Base-by-base conservation (phyloP, 1,140 invertebrate genomes). In the Eriosoma lanigerum region DNA sequence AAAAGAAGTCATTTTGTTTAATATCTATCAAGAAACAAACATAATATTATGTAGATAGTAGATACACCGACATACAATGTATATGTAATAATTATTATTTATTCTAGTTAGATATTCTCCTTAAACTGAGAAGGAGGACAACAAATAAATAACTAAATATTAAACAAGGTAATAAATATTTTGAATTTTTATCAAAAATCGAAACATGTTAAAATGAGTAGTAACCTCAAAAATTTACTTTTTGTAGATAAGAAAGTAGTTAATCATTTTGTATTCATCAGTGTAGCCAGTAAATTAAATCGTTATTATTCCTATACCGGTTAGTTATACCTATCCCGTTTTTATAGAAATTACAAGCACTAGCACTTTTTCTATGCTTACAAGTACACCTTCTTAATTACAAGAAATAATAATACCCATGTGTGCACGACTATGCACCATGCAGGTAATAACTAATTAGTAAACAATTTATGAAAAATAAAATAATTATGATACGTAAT, bases 151-250 rank as follows among this genome's bases (percentile, higher is more conserved):
- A 29, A 54, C 6, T 8, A 21, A 54, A 21, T n/a, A 21, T 8
- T 3, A 54, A 54, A 1, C 0, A 8, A n/a, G 19, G 6, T 6
- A 1, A 6, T 3, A 15, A 13, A 17, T 38, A 4, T 60, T 29
- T 13, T 13, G 56, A 13, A 62, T 62, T 64, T 38, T 38, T 38
- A 64, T 64, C 60, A 64, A 64, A 38, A 38, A 38, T n/a, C 17
- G 38, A 64, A n/a, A n/a, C 32, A 38, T 64, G 9, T 62, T 12
- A 64, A 24, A 26, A 26, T 60, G 12, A 60, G 24, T 60, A 10
- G 38, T 64, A 64, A 64, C 60, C 60, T 64, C 8, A 64, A 64
- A 64, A 38, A n/a, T n/a, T n/a, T n/a, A n/a, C n/a, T n/a, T n/a
- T n/a, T n/a, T n/a, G n/a, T n/a, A n/a, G n/a, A n/a, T n/a, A n/a